These are phyloP conservation scores for Blera fallax DNA, from an alignment of 2,888 invertebrate genomes.

Conservation along the genomic window DNA sequence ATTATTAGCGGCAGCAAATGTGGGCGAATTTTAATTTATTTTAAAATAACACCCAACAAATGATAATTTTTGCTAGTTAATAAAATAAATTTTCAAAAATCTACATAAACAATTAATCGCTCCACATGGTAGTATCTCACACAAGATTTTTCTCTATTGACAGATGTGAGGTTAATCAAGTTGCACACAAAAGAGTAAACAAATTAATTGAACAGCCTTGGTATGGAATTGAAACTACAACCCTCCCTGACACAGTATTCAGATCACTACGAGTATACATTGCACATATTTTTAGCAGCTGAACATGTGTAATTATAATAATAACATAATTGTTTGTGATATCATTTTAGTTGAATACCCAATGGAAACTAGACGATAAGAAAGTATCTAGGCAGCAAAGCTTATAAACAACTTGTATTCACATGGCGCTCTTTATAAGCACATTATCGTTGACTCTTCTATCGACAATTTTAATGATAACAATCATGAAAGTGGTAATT, in stretches of 20 bases:
- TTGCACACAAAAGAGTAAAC: constrained; percentile 25
- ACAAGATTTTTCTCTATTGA: constrained; percentile 6
- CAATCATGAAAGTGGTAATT: constrained; percentile 56
- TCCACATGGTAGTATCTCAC: constrained; percentile 5
- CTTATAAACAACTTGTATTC: not conserved
- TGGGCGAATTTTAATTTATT: constrained; percentile 2
- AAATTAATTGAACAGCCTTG: constrained; percentile 57
- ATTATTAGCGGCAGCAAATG: constrained; percentile 27
- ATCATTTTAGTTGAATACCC: constrained; percentile 17
- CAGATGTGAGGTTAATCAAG: constrained; percentile 6
- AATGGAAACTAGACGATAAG: constrained; percentile 38
- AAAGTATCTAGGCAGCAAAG: constrained; percentile 24
- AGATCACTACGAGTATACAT: constrained; percentile 1
- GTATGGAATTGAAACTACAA: constrained; percentile 14
- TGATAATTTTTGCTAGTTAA: constrained; percentile 1
- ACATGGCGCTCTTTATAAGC: not conserved
- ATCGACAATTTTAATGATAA: constrained; percentile 47
- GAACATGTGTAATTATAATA: constrained; percentile 43
- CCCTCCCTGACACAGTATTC: not conserved
- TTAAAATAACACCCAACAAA: not conserved
- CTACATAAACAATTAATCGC: constrained; percentile 38
- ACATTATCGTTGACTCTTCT: constrained; percentile 27
- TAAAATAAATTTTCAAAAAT: constrained; percentile 6
- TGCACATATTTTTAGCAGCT: constrained; percentile 4
- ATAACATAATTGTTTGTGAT: constrained; percentile 21